Base-by-base conservation (phyloP, 2,113 vertebrate genomes). In the Osmerus mordax region DNA sequence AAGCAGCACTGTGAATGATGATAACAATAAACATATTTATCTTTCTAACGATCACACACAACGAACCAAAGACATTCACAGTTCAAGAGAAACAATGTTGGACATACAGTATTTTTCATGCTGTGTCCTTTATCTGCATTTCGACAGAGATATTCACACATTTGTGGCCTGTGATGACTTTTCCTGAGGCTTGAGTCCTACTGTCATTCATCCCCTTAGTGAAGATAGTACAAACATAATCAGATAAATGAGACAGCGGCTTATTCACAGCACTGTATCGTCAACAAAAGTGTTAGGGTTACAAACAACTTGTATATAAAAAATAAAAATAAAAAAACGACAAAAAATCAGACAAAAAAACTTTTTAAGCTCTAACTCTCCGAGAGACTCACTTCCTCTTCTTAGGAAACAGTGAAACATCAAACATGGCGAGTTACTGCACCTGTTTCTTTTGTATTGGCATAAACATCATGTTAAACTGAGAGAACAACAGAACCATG, bases 181-280 rank as follows among this genome's bases (percentile, higher is more conserved):
- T 80, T 65, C 77, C 73, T 72, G 58, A 55, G 64, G 77, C 70
- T 67, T 67, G 51, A 76, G 77, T 80, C 69, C 60, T 16, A 56
- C 67, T 77, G 81, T 73, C 74, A 76, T 84, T 78, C 66, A 78
- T 81, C 75, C 79, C 56, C 69, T 78, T 79, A 85, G 78, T 81
- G 74, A 73, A 87, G 59, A 71, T 58, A 82, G 81, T 72, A 71
- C 72, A 23, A 23, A 62, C 54, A 61, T 41, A 73, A 68, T 56
- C 65, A 69, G 60, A 65, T 69, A 54, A 63, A 81, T 15, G 21
- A 11, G 53, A 59, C 53, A 58, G n/a, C 15, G 18, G 67, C 2
- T 2, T 70, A 21, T 67, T 79, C 32, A 18, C 58, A 51, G 25
- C 21, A 12, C 67, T 74, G 13, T 29, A 25, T 73, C 60, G 9